Evolutionary conservation across 2,113 vertebrate species (phyloP), one percentile per base, ranked within the genome.

Genomic region (Anoplopoma fimbria): DNA sequence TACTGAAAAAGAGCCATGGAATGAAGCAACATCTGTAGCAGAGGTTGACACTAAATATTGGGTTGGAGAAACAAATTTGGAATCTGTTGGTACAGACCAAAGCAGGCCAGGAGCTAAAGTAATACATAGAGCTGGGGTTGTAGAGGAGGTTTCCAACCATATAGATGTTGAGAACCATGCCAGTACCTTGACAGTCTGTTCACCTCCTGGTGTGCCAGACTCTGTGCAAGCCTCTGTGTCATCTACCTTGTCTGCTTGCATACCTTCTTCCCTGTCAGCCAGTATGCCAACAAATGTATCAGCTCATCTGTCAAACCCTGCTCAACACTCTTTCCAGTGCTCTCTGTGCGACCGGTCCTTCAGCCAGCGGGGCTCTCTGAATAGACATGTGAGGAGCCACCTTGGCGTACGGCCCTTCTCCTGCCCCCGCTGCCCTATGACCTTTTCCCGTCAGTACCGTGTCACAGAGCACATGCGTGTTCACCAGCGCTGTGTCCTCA

Each of bases 371-470:
- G 95, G 95, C 27, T 94, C 94, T 71, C 89, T 95, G 57, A 95
- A 95, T 83, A 88, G 95, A 82, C 95, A 95, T 70, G 86, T 94
- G 68, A 90, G 94, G 10, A 93, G 94, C 72, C 95, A 95, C 70
- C 89, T 95, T 61, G 94, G 95, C 0, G 92, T 95, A 0, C 81
- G 94, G 38, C 95, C 94, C n/a, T 95, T 95, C 81, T 70, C 91
- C 45, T 95, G 95, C 55, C 94, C 95, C 8, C 55, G 76, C 4
- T 95, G 95, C 83, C 88, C 93, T 21, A 95, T 95, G 95, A 93
- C 93, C n/a, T 95, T 95, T 80, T 95, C 94, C 1, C 92, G 95
- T 1, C 95, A 95, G 80, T 95, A 95, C 84, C 93, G 95, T n/a
- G 94, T 95, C 81, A 91, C 84, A 0, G 94, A 95, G 85, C 95